Base-by-base conservation (phyloP, 2,113 vertebrate species). In the Chaetura pelagica region DNA sequence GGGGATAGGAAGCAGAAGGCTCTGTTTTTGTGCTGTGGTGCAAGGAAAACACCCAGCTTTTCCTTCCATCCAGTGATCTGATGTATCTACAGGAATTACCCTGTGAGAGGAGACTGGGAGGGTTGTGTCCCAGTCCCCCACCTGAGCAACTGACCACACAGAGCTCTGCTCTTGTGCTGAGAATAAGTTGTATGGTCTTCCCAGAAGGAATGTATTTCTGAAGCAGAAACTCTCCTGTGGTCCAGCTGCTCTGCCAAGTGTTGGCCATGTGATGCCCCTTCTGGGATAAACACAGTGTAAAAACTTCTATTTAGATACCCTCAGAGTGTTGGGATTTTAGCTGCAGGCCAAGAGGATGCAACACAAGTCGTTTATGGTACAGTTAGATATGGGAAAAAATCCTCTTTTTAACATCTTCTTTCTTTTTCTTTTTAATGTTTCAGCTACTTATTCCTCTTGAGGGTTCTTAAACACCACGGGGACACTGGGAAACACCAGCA, bases 371-470 rank as follows among this genome's bases (percentile, higher is more conserved):
- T 61, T 62, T 44, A 49, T 18, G 52, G 15, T 59, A 68, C 54
- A 83, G 86, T 44, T 66, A 93, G 40, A 9, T 49, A 52, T 32
- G 32, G 32, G 44, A 78, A 64, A 78, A 77, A 51, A 30, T 1
- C 9, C 3, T 6, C 11, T 27, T 9, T 5, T 27, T 68, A 29
- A 40, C 1, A 0, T 49, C 63, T 83, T 20, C 9, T 5, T 5
- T 6, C 13, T 54, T 34, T 10, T 32, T 18, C 20, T 49, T 68
- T 49, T 29, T 35, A n/a, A n/a, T 15, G 4, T 35, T 83, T 83
- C 32, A n/a, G 21, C 35, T 85, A 42, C 49, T 83, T 84, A 27
- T 74, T 92, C 27, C 9, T 20, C 17, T 55, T 26, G 51, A 48
- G 30, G 26, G n/a, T 74, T 73, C 23, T 52, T 38, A 57, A 87